These are phyloP conservation scores for Mesembrinibis cayennensis DNA, from an alignment of 2,113 vertebrate genomes.

Conservation along the genomic window DNA sequence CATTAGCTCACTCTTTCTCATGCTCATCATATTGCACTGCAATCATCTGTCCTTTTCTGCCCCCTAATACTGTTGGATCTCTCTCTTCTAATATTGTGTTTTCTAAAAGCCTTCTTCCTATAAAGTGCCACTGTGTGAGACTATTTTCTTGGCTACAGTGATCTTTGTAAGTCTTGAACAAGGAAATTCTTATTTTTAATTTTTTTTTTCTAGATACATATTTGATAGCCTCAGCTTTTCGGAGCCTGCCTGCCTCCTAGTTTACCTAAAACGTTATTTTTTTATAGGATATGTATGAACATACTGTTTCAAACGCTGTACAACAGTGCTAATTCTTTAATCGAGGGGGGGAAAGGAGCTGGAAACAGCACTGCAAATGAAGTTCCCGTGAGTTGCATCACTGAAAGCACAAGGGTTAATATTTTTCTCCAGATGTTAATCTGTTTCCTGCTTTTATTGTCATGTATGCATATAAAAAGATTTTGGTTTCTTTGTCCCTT, in stretches of 20 bases:
- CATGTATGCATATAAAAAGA: constrained; percentile 10
- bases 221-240: not conserved
- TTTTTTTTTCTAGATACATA: not conserved
- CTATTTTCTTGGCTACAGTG: not conserved
- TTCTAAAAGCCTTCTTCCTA: not conserved
- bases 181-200: not conserved
- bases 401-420: constrained; percentile 22
- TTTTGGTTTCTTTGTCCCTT: constrained; percentile 35
- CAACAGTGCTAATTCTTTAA: not conserved
- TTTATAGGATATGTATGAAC: not conserved
- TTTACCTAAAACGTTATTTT: not conserved
- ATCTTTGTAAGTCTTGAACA: not conserved
- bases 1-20: not conserved
- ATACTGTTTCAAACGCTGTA: not conserved
- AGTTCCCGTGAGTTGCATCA: not conserved
- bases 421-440: constrained; percentile 11
- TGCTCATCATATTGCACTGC: not conserved
- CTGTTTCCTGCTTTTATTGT: constrained; percentile 44
- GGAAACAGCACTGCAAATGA: not conserved
- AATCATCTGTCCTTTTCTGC: not conserved
- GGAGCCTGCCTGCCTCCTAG: not conserved
- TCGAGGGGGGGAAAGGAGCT: not conserved
- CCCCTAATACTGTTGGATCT: not conserved
- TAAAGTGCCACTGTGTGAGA: not conserved
- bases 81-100: not conserved